A percentile compares a stretch with the other conserved stretches of the same genome.
Conservation (phyloP, 2,888 invertebrate genomes). For the Habroteleia sp. region DNA sequence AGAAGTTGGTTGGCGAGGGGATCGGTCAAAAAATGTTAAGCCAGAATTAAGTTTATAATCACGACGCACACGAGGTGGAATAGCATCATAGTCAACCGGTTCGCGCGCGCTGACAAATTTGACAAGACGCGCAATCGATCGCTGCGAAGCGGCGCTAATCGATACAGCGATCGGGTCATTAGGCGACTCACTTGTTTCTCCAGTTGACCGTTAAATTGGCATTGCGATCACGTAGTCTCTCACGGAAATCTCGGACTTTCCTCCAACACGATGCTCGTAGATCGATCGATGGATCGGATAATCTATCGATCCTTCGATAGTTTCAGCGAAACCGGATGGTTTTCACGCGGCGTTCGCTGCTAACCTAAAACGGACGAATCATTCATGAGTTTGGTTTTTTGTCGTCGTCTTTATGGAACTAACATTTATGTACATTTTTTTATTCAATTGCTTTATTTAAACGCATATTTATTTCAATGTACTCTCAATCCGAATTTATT, state of each 20-base stretch:
- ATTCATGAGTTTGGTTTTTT: slow-evolving; percentile 57
- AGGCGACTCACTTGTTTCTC: slow-evolving; percentile 72
- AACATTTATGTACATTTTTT: slow-evolving; percentile 37
- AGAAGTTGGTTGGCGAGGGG: background rate
- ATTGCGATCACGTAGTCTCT: slow-evolving; percentile 77
- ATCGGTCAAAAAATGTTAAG: slow-evolving; percentile 6
- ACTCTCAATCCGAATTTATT: slow-evolving; percentile 19
- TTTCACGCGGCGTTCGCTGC: slow-evolving; percentile 56
- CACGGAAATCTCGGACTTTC: slow-evolving; percentile 73
- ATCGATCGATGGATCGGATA: slow-evolving; percentile 56
- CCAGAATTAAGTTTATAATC: slow-evolving; percentile 33
- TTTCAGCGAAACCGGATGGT: slow-evolving; percentile 61
- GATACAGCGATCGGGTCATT: slow-evolving; percentile 79
- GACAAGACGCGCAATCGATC: slow-evolving; percentile 79
- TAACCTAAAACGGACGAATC: slow-evolving; percentile 60
- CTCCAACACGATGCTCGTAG: slow-evolving; percentile 55
- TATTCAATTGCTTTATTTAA: slow-evolving; percentile 48
- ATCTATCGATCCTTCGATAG: slow-evolving; percentile 61
- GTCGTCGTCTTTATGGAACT: slow-evolving; percentile 30
- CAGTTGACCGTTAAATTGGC: slow-evolving; percentile 70
- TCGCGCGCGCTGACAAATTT: slow-evolving; percentile 80
- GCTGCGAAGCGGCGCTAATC: slow-evolving; percentile 77
- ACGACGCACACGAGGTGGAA: slow-evolving; percentile 29
- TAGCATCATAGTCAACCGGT: slow-evolving; percentile 64
- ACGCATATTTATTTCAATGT: slow-evolving; percentile 14